Percentiles rank a stretch among this genome's conserved stretches.
These are phyloP conservation scores for Batillaria attramentaria DNA, from an alignment of 1,140 invertebrate genomes.

Conservation along the genomic window DNA sequence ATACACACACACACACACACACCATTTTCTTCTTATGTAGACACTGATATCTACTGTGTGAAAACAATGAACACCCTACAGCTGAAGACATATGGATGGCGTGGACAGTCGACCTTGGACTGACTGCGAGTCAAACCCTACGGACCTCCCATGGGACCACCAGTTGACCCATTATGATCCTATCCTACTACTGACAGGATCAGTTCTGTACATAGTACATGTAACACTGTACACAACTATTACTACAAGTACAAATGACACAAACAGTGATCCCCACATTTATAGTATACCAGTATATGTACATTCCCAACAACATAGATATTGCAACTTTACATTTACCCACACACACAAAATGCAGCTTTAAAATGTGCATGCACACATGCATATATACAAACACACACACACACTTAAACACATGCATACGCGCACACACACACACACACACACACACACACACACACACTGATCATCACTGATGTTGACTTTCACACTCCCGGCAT, in stretches of 20 bases:
- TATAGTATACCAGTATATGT: background rate
- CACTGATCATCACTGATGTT: background rate
- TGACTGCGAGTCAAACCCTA: background rate
- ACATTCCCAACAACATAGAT: background rate
- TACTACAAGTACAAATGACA: background rate
- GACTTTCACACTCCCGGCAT: conserved; percentile 56
- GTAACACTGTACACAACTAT: background rate
- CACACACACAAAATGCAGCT: background rate
- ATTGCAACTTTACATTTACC: background rate
- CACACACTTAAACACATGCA: conserved; percentile 23
- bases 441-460: conserved; percentile 29
- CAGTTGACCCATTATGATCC: background rate
- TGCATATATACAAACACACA: background rate
- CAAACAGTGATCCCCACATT: background rate
- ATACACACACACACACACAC: background rate
- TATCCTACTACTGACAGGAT: background rate
- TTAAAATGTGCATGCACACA: background rate
- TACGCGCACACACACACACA: conserved; percentile 27
- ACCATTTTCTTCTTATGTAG: too few relatives aligned
- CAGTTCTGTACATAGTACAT: background rate
- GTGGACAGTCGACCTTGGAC: background rate
- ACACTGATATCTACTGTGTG: too few relatives aligned
- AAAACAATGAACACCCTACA: background rate
- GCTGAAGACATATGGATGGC: background rate
- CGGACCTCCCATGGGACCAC: background rate